phyloP scores from a whole-genome alignment of 2,797 vertebrate species.

The Gephyroberyx darwinii region DNA sequence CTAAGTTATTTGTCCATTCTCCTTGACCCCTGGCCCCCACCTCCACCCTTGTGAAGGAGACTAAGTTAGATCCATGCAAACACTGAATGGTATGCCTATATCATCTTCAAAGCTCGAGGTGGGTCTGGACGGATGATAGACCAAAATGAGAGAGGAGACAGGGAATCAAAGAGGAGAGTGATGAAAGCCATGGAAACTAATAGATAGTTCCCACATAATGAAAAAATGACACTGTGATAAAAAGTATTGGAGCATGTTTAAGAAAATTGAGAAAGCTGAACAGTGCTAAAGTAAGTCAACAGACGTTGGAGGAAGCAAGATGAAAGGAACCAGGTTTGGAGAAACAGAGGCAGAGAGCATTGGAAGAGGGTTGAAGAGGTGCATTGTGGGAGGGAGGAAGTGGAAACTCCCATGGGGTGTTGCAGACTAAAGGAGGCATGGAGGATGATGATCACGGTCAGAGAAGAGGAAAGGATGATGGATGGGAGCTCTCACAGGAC shows the following conservation, averaged over 20 bases:
- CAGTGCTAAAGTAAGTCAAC: conserved; percentile 1
- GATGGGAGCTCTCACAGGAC: conserved; percentile 62
- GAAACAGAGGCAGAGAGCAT: background rate
- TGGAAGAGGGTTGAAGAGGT: conserved; percentile 2
- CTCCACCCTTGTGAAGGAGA: background rate
- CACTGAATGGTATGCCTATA: background rate
- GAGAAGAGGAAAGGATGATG: conserved; percentile 66
- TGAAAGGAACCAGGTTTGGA: background rate
- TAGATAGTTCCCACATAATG: background rate
- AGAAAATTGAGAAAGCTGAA: conserved; percentile 2
- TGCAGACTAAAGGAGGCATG: conserved; percentile 41
- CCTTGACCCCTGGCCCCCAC: background rate
- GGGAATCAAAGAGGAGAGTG: background rate
- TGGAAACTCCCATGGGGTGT: conserved; percentile 14
- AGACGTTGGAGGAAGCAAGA: conserved; percentile 12
- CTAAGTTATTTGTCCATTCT: background rate
- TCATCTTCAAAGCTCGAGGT: background rate
- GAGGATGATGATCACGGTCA: conserved; percentile 56
- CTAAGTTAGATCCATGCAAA: background rate
- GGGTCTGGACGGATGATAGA: background rate
- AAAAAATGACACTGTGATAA: background rate
- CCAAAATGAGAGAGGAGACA: background rate
- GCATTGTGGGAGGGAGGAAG: conserved; percentile 25
- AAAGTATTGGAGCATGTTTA: background rate
- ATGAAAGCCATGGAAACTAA: conserved; percentile 9